Percentiles rank a stretch among this genome's conserved stretches.
Conservation (phyloP, 2,888 invertebrate genomes). For the Ophion costatus region DNA sequence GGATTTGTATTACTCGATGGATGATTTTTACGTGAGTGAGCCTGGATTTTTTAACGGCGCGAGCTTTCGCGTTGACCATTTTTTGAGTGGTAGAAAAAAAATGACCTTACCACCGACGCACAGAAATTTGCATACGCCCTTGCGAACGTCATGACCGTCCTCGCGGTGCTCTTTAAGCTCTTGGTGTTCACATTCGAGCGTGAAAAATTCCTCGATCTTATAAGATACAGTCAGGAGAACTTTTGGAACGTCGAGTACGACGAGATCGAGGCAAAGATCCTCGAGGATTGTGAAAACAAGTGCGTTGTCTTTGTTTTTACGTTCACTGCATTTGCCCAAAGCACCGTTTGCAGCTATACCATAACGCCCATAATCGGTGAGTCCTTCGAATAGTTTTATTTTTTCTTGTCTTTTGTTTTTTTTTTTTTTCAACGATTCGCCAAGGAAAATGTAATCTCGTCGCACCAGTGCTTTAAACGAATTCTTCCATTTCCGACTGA, state of each 20-base stretch:
- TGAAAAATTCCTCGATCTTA: constrained; percentile 50
- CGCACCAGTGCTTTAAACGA: too few species aligned
- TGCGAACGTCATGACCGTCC: constrained; percentile 59
- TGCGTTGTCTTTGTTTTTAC: constrained; percentile 58
- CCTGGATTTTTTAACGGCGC: neutral
- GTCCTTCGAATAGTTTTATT: neutral
- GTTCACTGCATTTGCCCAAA: constrained; percentile 58
- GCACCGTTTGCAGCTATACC: constrained; percentile 63
- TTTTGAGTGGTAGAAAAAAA: neutral
- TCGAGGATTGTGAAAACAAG: constrained; percentile 57
- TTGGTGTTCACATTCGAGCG: constrained; percentile 56
- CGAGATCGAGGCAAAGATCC: constrained; percentile 37
- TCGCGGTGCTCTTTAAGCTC: constrained; percentile 60
- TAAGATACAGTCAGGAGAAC: constrained; percentile 54
- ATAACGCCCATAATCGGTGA: constrained; percentile 65
- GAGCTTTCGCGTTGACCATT: constrained; percentile 5
- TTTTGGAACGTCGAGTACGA: constrained; percentile 64
- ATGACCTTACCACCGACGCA: neutral
- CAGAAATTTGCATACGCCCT: constrained; percentile 65
- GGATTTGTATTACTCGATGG: constrained; percentile 62
- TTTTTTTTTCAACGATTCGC: too few species aligned
- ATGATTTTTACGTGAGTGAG: constrained; percentile 68
- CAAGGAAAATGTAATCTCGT: too few species aligned
- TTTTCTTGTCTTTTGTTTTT: too few species aligned
- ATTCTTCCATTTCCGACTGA: too few species aligned